Evolutionary conservation across 2,113 vertebrate genomes (phyloP).

Genomic region (Hiodon tergisus): DNA sequence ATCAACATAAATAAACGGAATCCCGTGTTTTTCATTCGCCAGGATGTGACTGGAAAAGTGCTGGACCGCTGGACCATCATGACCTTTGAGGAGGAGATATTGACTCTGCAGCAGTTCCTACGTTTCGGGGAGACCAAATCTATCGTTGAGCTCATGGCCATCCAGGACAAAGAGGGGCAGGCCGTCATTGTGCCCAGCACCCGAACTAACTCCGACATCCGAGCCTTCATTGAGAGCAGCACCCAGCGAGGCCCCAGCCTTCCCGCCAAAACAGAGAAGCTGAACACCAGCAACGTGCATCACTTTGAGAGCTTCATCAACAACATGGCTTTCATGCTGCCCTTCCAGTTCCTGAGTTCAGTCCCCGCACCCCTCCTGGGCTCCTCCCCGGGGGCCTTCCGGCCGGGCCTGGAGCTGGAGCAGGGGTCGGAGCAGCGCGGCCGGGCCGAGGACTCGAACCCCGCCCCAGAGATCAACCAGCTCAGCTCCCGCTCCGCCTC

Average conservation of each 20-base stretch:
- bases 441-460: constrained; percentile 50
- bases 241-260: constrained; percentile 62
- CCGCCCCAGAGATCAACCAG: constrained; percentile 63
- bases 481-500: constrained; percentile 58
- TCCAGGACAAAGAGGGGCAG: constrained; percentile 92
- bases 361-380: constrained; percentile 80
- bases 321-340: constrained; percentile 91
- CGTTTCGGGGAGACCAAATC: constrained; percentile 97
- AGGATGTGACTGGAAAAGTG: constrained; percentile 94
- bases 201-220: constrained; percentile 82
- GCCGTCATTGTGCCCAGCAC: constrained; percentile 73
- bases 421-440: constrained; percentile 51
- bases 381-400: constrained; percentile 65
- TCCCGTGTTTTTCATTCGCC: constrained; percentile 31
- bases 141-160: constrained; percentile 93
- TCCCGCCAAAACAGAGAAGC: constrained; percentile 69
- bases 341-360: constrained; percentile 86
- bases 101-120: constrained; percentile 91
- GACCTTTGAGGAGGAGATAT: constrained; percentile 92
- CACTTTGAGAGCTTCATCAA: constrained; percentile 93
- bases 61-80: constrained; percentile 96
- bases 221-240: constrained; percentile 90
- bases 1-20: neutral
- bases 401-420: constrained; percentile 65
- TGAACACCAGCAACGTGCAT: constrained; percentile 67